phyloP scores from a whole-genome alignment of 1,140 invertebrate genomes.

The Sminthurides bifidus region DNA sequence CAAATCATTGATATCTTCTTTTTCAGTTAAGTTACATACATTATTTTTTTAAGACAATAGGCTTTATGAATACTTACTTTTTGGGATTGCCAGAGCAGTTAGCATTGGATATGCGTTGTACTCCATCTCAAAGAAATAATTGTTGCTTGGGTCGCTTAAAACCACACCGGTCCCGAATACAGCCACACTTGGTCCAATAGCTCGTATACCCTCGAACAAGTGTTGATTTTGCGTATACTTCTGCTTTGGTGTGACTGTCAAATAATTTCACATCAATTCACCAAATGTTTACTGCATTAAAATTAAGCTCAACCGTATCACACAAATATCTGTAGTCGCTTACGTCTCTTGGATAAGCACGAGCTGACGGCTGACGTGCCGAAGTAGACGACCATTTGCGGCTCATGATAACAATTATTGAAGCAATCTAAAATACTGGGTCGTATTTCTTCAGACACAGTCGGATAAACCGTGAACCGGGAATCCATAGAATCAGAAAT shows the following conservation, averaged over 20 bases:
- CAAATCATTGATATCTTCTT: too few relatives aligned
- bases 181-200: constrained; percentile 4
- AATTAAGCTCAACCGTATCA: too few relatives aligned
- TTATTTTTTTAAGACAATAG: too few relatives aligned
- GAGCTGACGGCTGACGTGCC: constrained; percentile 6
- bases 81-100: constrained; percentile 21
- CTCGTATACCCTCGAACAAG: not conserved
- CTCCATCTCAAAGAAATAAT: constrained; percentile 14
- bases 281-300: not conserved
- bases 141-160: not conserved
- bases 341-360: constrained; percentile 1
- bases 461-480: not conserved
- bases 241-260: not conserved
- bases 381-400: constrained; percentile 10
- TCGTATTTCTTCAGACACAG: constrained; percentile 1
- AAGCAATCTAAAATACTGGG: not conserved
- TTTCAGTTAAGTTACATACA: too few relatives aligned
- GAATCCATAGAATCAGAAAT: not conserved
- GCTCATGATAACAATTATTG: constrained; percentile 6
- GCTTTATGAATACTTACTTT: constrained; percentile 4
- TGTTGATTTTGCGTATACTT: not conserved
- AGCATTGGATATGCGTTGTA: constrained; percentile 8
- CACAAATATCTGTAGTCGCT: too few relatives aligned
- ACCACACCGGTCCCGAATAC: constrained; percentile 14
- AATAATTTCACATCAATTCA: not conserved